Conservation (phyloP, 2,797 vertebrate genomes). For the Phoxinus dragarum region DNA sequence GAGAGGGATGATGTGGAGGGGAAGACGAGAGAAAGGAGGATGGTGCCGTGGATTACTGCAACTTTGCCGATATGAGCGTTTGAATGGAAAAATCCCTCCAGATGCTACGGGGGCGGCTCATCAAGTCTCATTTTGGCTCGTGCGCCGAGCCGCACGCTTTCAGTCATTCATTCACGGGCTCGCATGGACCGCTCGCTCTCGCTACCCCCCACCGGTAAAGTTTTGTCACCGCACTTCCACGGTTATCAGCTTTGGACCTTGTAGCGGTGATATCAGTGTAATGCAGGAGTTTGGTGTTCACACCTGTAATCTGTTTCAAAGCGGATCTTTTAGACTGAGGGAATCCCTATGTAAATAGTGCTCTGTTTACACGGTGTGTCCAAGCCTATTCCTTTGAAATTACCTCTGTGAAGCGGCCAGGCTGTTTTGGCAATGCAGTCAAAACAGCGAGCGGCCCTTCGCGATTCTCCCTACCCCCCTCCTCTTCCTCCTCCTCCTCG, state of each 20-base stretch:
- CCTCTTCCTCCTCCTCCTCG: slow-evolving; percentile 16
- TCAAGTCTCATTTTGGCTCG: slow-evolving; percentile 48
- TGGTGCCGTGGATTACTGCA: slow-evolving; percentile 29
- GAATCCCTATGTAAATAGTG: slow-evolving; percentile 52
- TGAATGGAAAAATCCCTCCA: slow-evolving; percentile 52
- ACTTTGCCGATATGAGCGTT: slow-evolving; percentile 46
- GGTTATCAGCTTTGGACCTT: slow-evolving; percentile 51
- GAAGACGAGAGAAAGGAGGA: slow-evolving; percentile 36
- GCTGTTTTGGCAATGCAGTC: slow-evolving; percentile 46
- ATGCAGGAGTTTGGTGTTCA: slow-evolving; percentile 35
- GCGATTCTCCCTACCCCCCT: not conserved
- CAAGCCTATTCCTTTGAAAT: slow-evolving; percentile 50
- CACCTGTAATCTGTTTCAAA: slow-evolving; percentile 46
- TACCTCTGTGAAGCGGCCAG: slow-evolving; percentile 25
- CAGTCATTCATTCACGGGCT: slow-evolving; percentile 47
- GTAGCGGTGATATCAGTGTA: slow-evolving; percentile 25
- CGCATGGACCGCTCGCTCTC: slow-evolving; percentile 32
- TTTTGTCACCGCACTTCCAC: slow-evolving; percentile 70
- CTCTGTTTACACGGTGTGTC: slow-evolving; percentile 40
- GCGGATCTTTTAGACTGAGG: slow-evolving; percentile 22
- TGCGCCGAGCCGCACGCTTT: slow-evolving; percentile 21
- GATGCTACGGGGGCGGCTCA: slow-evolving; percentile 51
- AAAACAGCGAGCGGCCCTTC: slow-evolving; percentile 30
- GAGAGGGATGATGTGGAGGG: slow-evolving; percentile 43
- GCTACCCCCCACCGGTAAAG: slow-evolving; percentile 52